These are phyloP conservation scores for Acrobasis consociella DNA, from an alignment of 2,888 invertebrate species.

Conservation along the genomic window DNA sequence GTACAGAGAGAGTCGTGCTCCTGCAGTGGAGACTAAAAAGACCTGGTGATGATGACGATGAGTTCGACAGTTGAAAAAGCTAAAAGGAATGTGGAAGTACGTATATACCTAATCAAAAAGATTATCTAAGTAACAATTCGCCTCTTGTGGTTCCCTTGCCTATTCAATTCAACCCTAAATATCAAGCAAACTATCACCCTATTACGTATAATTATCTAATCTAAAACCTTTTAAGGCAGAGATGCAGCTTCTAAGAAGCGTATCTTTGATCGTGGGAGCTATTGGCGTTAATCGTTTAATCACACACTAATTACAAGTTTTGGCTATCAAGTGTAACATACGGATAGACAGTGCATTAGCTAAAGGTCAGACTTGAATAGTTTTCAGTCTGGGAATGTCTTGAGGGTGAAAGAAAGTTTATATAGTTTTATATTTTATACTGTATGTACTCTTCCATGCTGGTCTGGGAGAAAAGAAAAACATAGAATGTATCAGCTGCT, in stretches of 20 bases:
- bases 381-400: slow-evolving; percentile 30
- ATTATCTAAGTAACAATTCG: not conserved
- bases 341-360: slow-evolving; percentile 75
- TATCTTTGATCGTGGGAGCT: slow-evolving; percentile 65
- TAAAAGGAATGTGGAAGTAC: too few relatives aligned
- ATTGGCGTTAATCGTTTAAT: slow-evolving; percentile 58
- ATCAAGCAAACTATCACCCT: slow-evolving; percentile 56
- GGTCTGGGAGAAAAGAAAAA: too few relatives aligned
- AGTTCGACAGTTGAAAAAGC: too few relatives aligned
- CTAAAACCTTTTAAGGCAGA: slow-evolving; percentile 77
- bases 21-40: too few relatives aligned
- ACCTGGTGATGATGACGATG: too few relatives aligned
- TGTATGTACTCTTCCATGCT: too few relatives aligned
- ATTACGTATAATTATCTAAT: slow-evolving; percentile 79
- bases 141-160: slow-evolving; percentile 25
- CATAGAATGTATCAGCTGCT: too few relatives aligned
- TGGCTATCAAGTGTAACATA: slow-evolving; percentile 67
- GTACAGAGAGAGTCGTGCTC: too few relatives aligned
- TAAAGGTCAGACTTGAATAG: slow-evolving; percentile 49
- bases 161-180: slow-evolving; percentile 36
- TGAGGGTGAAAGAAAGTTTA: slow-evolving; percentile 33
- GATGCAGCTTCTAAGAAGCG: slow-evolving; percentile 74
- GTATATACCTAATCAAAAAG: not conserved
- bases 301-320: slow-evolving; percentile 75
- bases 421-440: slow-evolving; percentile 6